A percentile compares a stretch with the other conserved stretches of the same genome.
phyloP scores from a whole-genome alignment of 2,888 invertebrate species.

The Melanostoma mellinum region DNA sequence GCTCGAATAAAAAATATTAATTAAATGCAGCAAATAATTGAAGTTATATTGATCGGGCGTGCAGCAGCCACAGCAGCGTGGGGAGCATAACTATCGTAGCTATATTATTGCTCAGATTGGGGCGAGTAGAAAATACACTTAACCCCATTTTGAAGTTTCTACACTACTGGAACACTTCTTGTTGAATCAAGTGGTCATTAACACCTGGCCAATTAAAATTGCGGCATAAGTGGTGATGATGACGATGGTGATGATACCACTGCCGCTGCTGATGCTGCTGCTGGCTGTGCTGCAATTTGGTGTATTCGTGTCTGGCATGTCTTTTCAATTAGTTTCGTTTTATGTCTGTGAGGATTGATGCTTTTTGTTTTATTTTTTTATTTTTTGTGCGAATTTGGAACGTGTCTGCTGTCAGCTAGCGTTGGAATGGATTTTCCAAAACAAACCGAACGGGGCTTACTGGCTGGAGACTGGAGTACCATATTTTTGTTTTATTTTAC shows the following conservation, averaged over 20 bases:
- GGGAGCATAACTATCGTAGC: not conserved
- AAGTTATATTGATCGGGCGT: slow-evolving; percentile 51
- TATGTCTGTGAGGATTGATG: slow-evolving; percentile 15
- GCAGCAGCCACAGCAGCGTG: not conserved
- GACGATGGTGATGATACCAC: not conserved
- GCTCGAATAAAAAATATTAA: slow-evolving; percentile 61
- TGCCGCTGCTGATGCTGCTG: slow-evolving; percentile 1
- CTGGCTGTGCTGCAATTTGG: slow-evolving; percentile 18
- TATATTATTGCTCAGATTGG: slow-evolving; percentile 36
- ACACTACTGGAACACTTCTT: slow-evolving; percentile 55
- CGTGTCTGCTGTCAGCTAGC: slow-evolving; percentile 48
- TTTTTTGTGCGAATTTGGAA: slow-evolving; percentile 33
- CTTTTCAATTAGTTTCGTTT: slow-evolving; percentile 46
- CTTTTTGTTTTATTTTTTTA: slow-evolving; percentile 5
- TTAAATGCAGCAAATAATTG: slow-evolving; percentile 63
- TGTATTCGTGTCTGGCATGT: slow-evolving; percentile 40
- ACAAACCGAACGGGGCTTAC: slow-evolving; percentile 12
- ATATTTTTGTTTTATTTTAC: too few relatives aligned
- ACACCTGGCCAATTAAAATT: slow-evolving; percentile 71
- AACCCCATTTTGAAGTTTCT: slow-evolving; percentile 58
- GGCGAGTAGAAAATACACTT: slow-evolving; percentile 56
- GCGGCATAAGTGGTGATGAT: slow-evolving; percentile 33
- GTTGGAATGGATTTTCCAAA: slow-evolving; percentile 26
- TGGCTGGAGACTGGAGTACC: not conserved
- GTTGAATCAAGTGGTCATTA: slow-evolving; percentile 69